Evolutionary conservation across 2,113 vertebrate species (phyloP).

Genomic region (Pogonocichla stellata): DNA sequence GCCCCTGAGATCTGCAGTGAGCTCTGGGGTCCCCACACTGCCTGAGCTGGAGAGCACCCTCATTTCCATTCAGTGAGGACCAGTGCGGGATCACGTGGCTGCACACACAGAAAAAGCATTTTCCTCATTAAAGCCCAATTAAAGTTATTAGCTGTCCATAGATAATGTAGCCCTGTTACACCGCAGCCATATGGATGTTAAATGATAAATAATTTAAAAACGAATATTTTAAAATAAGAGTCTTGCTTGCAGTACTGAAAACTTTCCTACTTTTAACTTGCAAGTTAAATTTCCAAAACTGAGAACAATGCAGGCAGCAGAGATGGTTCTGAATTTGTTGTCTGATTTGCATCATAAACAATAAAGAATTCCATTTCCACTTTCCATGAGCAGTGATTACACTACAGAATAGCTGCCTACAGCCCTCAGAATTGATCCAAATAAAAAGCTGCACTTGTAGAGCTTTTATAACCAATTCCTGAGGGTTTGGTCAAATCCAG

Average conservation of each 20-base stretch:
- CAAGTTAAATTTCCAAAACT: background rate
- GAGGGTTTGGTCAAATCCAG: constrained; percentile 45
- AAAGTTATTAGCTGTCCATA: background rate
- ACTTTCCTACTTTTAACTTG: background rate
- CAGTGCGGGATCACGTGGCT: background rate
- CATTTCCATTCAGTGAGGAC: fast-evolving
- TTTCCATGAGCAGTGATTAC: background rate
- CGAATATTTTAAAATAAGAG: background rate
- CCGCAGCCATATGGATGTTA: background rate
- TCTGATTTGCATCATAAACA: background rate
- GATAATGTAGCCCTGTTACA: background rate
- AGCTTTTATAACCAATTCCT: constrained; percentile 25
- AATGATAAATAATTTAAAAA: background rate
- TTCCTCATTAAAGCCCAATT: background rate
- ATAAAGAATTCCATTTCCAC: background rate
- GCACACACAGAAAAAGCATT: background rate
- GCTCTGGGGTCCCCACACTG: background rate
- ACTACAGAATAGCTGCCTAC: background rate
- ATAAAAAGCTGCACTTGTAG: constrained; percentile 25
- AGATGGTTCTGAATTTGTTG: background rate
- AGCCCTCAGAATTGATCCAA: constrained; percentile 57
- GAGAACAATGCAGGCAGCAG: background rate
- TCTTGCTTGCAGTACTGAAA: background rate
- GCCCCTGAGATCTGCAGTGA: background rate
- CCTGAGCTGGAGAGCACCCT: background rate